phyloP scores from a whole-genome alignment of 92 coral and sea anemone species.

The Plumapathes pennacea region DNA sequence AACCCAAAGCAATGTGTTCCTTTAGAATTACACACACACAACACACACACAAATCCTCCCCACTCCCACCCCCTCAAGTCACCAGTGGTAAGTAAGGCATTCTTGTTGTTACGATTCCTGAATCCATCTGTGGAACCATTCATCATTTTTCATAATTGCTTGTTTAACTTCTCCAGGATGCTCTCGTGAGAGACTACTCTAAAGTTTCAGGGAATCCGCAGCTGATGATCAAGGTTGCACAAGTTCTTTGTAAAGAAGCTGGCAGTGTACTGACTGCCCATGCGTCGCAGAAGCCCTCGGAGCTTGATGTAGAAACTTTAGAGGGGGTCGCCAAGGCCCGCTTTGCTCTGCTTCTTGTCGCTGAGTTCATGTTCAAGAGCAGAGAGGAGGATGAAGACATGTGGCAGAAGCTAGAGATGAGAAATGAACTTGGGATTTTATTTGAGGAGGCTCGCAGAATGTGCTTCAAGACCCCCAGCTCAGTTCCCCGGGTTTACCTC shows the following conservation, averaged over 20 bases:
- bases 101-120: too few relatives aligned
- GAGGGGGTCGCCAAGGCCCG: constrained; percentile 69
- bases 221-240: constrained; percentile 45
- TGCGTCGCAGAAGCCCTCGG: neutral
- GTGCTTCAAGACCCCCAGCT: constrained; percentile 36
- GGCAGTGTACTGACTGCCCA: too few relatives aligned
- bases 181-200: constrained; percentile 41
- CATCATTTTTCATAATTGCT: too few relatives aligned
- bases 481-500: constrained; percentile 60
- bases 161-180: constrained; percentile 52
- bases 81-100: too few relatives aligned
- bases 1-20: too few relatives aligned
- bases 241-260: constrained; percentile 27
- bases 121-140: too few relatives aligned
- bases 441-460: constrained; percentile 44
- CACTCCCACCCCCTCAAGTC: too few relatives aligned
- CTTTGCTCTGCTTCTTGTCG: constrained; percentile 40
- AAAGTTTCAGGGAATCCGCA: constrained; percentile 22
- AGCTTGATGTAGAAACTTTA: constrained; percentile 43
- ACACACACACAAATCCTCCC: too few relatives aligned
- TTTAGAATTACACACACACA: too few relatives aligned
- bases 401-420: constrained; percentile 15
- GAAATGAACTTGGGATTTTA: constrained; percentile 27
- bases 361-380: constrained; percentile 56
- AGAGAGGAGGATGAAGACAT: constrained; percentile 13